These are phyloP conservation scores for Ligdia adustata DNA, from an alignment of 2,888 invertebrate species.

Conservation along the genomic window DNA sequence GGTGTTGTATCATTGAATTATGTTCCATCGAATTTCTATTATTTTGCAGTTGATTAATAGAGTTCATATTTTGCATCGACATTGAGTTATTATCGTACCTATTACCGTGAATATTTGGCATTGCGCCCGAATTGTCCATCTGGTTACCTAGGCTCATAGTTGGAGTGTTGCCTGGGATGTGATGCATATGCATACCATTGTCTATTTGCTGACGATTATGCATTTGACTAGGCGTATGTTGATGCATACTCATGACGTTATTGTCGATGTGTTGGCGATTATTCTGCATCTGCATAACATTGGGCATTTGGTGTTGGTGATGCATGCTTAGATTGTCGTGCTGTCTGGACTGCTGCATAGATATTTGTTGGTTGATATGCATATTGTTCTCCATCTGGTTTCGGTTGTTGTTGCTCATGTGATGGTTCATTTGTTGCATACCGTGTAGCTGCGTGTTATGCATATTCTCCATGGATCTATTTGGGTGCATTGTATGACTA, in stretches of 20 bases:
- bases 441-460: slow-evolving; percentile 72
- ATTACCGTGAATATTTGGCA: slow-evolving; percentile 67
- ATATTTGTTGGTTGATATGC: slow-evolving; percentile 73
- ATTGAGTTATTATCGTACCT: slow-evolving; percentile 73
- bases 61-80: slow-evolving; percentile 69
- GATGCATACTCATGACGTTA: slow-evolving; percentile 73
- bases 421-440: slow-evolving; percentile 76
- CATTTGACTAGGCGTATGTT: slow-evolving; percentile 73
- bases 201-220: slow-evolving; percentile 75
- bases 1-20: slow-evolving; percentile 73
- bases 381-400: slow-evolving; percentile 70
- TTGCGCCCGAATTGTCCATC: slow-evolving; percentile 64
- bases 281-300: slow-evolving; percentile 76
- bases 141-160: slow-evolving; percentile 67
- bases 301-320: slow-evolving; percentile 76
- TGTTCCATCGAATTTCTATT: slow-evolving; percentile 73
- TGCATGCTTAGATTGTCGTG: slow-evolving; percentile 70
- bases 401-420: slow-evolving; percentile 60
- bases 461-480: slow-evolving; percentile 71
- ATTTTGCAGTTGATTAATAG: slow-evolving; percentile 73
- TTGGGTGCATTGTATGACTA: slow-evolving; percentile 71
- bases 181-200: slow-evolving; percentile 75
- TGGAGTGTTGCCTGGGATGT: slow-evolving; percentile 64
- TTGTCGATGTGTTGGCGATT: slow-evolving; percentile 69
- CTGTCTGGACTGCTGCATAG: slow-evolving; percentile 72